A percentile compares a stretch with the other conserved stretches of the same genome.
Conservation (phyloP, 2,888 invertebrate genomes). For the Phengaris alcon region DNA sequence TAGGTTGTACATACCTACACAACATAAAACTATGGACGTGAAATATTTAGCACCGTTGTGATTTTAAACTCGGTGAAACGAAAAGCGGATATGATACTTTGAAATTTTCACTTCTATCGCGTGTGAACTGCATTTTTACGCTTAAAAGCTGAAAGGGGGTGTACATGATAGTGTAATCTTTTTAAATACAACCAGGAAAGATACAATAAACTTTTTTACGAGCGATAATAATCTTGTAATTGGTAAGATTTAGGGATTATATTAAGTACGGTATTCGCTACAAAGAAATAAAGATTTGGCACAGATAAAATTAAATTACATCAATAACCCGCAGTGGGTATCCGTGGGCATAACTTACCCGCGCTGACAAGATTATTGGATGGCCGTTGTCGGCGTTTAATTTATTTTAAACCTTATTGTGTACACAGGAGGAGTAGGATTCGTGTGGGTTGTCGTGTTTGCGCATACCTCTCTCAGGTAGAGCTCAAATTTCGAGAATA, state of each 20-base stretch:
- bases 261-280: not conserved
- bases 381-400: conserved; percentile 5
- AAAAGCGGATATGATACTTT: too few species aligned
- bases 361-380: conserved; percentile 33
- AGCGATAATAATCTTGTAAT: conserved; percentile 10
- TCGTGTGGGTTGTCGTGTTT: conserved; percentile 22
- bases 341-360: conserved; percentile 34
- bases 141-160: not conserved
- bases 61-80: too few species aligned
- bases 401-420: conserved; percentile 21
- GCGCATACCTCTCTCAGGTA: conserved; percentile 34
- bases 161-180: not conserved
- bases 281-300: conserved; percentile 11
- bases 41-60: too few species aligned
- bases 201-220: conserved; percentile 11
- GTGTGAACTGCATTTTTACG: too few species aligned
- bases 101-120: too few species aligned
- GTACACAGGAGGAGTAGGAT: not conserved
- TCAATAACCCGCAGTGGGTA: conserved; percentile 22
- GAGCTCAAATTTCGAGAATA: conserved; percentile 32
- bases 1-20: too few species aligned
- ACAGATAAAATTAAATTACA: conserved; percentile 26
- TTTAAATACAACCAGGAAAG: not conserved
- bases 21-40: too few species aligned
- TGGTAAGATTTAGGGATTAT: conserved; percentile 13